These are phyloP conservation scores for Syritta pipiens DNA, from an alignment of 2,888 invertebrate species.

Conservation along the genomic window DNA sequence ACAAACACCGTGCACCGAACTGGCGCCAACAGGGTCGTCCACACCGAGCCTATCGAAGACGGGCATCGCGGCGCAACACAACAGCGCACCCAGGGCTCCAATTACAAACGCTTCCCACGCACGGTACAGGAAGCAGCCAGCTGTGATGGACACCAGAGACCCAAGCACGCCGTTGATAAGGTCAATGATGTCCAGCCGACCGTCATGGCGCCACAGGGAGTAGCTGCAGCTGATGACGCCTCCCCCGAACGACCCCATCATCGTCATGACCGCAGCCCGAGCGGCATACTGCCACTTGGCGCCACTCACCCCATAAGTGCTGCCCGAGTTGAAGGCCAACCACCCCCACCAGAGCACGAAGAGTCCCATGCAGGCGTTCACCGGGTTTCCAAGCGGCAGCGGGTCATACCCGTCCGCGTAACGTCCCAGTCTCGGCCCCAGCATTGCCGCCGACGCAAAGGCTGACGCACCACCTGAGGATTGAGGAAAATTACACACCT, in stretches of 20 bases:
- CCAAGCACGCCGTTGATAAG: constrained; percentile 94
- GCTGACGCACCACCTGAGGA: constrained; percentile 85
- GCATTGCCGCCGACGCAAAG: constrained; percentile 92
- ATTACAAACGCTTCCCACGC: constrained; percentile 93
- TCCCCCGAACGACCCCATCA: constrained; percentile 94
- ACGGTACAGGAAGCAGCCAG: constrained; percentile 91
- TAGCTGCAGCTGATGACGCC: constrained; percentile 84
- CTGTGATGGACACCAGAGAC: constrained; percentile 92
- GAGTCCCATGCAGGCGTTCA: constrained; percentile 93
- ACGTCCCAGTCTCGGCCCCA: constrained; percentile 92
- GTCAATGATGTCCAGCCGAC: constrained; percentile 89
- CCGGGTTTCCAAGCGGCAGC: constrained; percentile 91
- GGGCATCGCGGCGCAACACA: constrained; percentile 86
- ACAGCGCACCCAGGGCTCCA: constrained; percentile 87
- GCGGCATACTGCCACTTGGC: constrained; percentile 96
- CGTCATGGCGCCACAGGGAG: constrained; percentile 84
- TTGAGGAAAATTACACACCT: background rate
- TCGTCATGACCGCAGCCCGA: constrained; percentile 92
- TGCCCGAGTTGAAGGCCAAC: constrained; percentile 97
- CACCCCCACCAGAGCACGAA: constrained; percentile 98
- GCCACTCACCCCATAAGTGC: constrained; percentile 88
- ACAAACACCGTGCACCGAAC: constrained; percentile 91
- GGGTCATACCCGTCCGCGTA: constrained; percentile 89
- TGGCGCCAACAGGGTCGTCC: constrained; percentile 93
- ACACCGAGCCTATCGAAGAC: constrained; percentile 88